These are phyloP conservation scores for Capitulum mitella DNA, from an alignment of 2,888 invertebrate species.

Conservation along the genomic window DNA sequence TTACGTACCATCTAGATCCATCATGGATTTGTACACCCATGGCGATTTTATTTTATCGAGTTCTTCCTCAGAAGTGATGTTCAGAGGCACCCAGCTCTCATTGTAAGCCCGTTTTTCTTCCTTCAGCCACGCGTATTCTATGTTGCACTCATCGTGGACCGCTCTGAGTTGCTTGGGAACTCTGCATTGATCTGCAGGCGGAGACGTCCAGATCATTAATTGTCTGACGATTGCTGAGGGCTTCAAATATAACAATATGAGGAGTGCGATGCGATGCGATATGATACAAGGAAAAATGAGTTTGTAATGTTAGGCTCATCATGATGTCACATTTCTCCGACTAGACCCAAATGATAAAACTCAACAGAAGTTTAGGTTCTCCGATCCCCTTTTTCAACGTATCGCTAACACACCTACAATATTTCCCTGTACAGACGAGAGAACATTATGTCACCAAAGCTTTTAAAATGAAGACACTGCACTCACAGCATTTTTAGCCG, in stretches of 20 bases:
- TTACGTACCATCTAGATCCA: constrained; percentile 26
- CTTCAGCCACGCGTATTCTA: constrained; percentile 36
- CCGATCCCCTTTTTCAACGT: neutral
- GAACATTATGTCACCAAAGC: no score
- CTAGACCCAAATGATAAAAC: neutral
- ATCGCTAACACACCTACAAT: neutral
- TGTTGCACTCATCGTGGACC: constrained; percentile 37
- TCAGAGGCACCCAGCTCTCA: constrained; percentile 36
- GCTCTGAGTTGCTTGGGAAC: constrained; percentile 36
- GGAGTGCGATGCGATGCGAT: no score
- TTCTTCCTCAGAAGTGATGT: neutral
- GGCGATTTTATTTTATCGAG: constrained; percentile 22
- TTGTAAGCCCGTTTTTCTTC: constrained; percentile 39
- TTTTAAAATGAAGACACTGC: no score
- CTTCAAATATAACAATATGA: no score
- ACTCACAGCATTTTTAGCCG: no score
- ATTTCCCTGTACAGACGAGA: no score
- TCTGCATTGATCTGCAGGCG: constrained; percentile 30
- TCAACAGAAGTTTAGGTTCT: no score
- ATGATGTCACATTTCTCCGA: neutral
- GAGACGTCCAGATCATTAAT: neutral
- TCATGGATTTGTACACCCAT: constrained; percentile 28
- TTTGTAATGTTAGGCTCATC: no score
- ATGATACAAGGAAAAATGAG: no score
- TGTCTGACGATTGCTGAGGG: no score